Evolutionary conservation across 2,797 vertebrate species (phyloP), one percentile per base, ranked within the genome.

Genomic region (Helostoma temminkii): DNA sequence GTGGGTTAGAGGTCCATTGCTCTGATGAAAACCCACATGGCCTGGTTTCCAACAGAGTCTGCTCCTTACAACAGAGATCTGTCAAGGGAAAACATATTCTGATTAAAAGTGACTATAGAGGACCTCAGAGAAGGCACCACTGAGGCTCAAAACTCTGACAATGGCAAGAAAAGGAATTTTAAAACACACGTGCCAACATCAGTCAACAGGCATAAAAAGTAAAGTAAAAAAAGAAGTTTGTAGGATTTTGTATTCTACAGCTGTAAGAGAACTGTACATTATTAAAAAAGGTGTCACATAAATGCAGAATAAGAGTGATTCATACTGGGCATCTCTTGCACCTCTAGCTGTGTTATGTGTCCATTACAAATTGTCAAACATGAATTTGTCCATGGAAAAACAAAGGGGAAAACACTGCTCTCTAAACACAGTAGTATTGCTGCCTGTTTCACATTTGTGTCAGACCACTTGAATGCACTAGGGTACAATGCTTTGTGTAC

Each of bases 51-150:
- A 70, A 42, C 39, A 62, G 62, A 63, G 24, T 8, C 26, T 26
- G 45, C 39, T 63, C 43, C 66, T 62, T 42, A 43, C 39, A 32
- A 36, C 37, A 53, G 54, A 53, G 36, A 66, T 68, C 34, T 74
- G 53, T 71, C 16, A 22, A 76, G 28, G 66, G 71, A 53, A 71
- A 79, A 66, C 32, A 21, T 67, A 56, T 54, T 74, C 61, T 45
- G 41, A 83, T 82, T 56, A 68, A 71, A 85, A 70, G n/a, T 52
- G 43, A 58, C 37, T 47, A n/a, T 21, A 53, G 37, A 58, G 32
- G 12, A 61, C 21, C 14, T 55, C 28, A 52, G 21, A 63, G 58
- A 62, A 66, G 43, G 22, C 34, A 21, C 25, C 32, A 19, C 14
- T 52, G 26, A 60, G 21, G 42, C 43, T 68, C 2, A 14, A 69